These are phyloP conservation scores for Monochamus saltuarius DNA, from an alignment of 1,140 invertebrate species.

Conservation along the genomic window DNA sequence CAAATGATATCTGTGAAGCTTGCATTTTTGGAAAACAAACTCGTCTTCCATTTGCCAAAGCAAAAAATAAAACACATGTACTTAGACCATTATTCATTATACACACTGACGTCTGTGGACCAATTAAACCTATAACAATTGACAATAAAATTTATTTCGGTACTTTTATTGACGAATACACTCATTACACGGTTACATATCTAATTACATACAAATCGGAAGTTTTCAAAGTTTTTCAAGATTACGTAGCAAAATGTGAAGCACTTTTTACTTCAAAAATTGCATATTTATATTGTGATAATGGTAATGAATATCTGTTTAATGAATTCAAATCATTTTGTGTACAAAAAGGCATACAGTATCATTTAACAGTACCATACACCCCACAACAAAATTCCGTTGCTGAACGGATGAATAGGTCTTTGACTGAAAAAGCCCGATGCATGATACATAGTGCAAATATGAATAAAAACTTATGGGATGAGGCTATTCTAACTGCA, in stretches of 20 bases:
- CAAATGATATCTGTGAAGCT: constrained; percentile 50
- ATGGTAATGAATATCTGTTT: constrained; percentile 52
- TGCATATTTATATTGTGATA: constrained; percentile 52
- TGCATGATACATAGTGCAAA: constrained; percentile 46
- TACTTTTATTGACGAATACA: constrained; percentile 48
- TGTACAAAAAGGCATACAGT: constrained; percentile 52
- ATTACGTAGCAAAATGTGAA: constrained; percentile 44
- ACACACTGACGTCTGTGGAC: constrained; percentile 53
- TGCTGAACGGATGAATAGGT: constrained; percentile 53
- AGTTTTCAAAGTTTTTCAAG: constrained; percentile 49
- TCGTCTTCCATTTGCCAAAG: constrained; percentile 47
- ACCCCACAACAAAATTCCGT: constrained; percentile 57
- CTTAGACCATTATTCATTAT: constrained; percentile 49
- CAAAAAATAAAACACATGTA: constrained; percentile 45
- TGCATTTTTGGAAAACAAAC: constrained; percentile 54
- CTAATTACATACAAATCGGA: constrained; percentile 47
- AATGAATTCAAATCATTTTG: constrained; percentile 50
- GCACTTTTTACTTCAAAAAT: constrained; percentile 48
- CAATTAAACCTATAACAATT: constrained; percentile 47
- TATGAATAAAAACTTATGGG: constrained; percentile 47
- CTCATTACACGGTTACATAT: constrained; percentile 46
- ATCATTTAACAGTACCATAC: constrained; percentile 53
- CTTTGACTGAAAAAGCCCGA: constrained; percentile 52
- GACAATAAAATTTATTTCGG: constrained; percentile 50
- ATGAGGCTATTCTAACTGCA: constrained; percentile 48